Percentiles rank a stretch among this genome's conserved stretches.
Evolutionary conservation across 2,113 vertebrate genomes (phyloP).

Genomic region (Lucifuga dentata): DNA sequence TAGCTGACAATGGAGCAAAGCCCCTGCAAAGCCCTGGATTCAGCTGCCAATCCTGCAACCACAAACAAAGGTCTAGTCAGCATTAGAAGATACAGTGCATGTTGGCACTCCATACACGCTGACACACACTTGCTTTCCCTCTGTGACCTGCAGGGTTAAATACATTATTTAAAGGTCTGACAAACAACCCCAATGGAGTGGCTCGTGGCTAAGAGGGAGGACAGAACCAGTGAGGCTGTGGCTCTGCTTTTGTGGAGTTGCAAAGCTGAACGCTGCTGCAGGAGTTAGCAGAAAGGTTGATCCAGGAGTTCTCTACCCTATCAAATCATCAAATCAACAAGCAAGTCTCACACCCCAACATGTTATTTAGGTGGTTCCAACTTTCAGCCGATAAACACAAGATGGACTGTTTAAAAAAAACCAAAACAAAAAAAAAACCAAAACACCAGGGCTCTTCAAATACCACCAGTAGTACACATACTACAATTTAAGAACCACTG

Average conservation of each 20-base stretch:
- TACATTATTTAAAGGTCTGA: slow-evolving; percentile 73
- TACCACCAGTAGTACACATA: too few relatives aligned
- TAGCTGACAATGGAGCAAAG: slow-evolving; percentile 34
- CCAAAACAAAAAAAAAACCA: too few relatives aligned
- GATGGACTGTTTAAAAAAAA: too few relatives aligned
- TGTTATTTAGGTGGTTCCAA: too few relatives aligned
- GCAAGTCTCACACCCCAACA: too few relatives aligned
- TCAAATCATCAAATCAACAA: too few relatives aligned
- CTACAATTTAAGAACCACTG: too few relatives aligned
- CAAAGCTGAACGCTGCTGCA: neutral
- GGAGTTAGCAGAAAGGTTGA: neutral
- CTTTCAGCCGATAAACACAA: too few relatives aligned
- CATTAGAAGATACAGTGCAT: slow-evolving; percentile 47
- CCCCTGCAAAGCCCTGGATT: slow-evolving; percentile 55
- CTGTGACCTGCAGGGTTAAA: slow-evolving; percentile 47
- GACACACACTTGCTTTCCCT: neutral
- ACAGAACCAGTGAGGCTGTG: slow-evolving; percentile 25
- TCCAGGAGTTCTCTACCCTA: too few relatives aligned
- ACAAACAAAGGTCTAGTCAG: slow-evolving; percentile 60
- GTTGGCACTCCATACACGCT: slow-evolving; percentile 37
- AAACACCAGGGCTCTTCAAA: too few relatives aligned
- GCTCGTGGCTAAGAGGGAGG: slow-evolving; percentile 36
- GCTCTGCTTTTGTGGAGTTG: slow-evolving; percentile 13
- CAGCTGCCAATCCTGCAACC: slow-evolving; percentile 54
- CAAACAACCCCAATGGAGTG: slow-evolving; percentile 50